Percentiles rank a stretch among this genome's conserved stretches.
phyloP scores from a whole-genome alignment of 2,797 vertebrate species.

The Poeciliopsis infans region DNA sequence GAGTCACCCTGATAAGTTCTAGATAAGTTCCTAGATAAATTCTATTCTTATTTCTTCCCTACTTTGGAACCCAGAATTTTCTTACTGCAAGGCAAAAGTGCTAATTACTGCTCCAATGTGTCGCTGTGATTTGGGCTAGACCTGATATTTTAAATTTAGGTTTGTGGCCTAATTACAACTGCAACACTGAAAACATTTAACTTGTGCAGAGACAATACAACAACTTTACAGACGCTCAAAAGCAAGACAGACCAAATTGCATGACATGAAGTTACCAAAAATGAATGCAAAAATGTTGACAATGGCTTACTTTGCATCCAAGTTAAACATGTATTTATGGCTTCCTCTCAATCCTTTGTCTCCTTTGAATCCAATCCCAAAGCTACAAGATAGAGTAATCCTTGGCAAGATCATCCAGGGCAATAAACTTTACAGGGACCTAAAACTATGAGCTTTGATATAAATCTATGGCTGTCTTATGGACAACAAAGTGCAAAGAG shows the following conservation, averaged over 20 bases:
- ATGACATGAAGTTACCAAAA: not conserved
- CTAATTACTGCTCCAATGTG: not conserved
- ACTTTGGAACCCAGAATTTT: not conserved
- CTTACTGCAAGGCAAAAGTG: not conserved
- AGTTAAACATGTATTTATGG: not conserved
- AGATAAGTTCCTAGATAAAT: too few relatives aligned
- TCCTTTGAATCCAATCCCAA: not conserved
- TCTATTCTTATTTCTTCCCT: not conserved
- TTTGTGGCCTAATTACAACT: not conserved
- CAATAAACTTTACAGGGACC: not conserved
- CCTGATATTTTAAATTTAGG: not conserved
- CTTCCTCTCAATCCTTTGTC: not conserved
- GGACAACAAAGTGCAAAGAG: slow-evolving; percentile 1
- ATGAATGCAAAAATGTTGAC: not conserved
- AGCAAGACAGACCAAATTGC: not conserved
- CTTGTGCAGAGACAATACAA: not conserved
- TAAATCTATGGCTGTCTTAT: not conserved
- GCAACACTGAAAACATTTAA: not conserved
- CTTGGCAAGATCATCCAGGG: not conserved
- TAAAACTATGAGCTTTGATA: slow-evolving; percentile 1
- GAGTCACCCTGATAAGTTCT: not conserved
- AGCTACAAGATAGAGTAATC: not conserved
- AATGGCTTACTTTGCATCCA: not conserved
- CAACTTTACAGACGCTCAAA: not conserved
- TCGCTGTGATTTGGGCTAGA: not conserved